These are phyloP conservation scores for Hyaena hyaena DNA, from an alignment of 2,113 vertebrate species.

Conservation along the genomic window DNA sequence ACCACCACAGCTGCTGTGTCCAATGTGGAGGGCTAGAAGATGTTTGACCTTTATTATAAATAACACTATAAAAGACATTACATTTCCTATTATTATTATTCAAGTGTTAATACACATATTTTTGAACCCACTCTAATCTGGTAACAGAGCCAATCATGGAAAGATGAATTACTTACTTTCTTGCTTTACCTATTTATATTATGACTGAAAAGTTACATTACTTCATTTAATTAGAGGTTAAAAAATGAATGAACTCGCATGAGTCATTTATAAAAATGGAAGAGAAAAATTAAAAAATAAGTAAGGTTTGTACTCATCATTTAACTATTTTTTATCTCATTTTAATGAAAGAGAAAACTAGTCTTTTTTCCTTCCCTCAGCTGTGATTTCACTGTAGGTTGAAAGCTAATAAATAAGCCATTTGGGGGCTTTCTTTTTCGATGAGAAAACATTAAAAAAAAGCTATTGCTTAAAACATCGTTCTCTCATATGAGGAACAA, in stretches of 20 bases:
- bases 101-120: not conserved
- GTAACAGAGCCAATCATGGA: not conserved
- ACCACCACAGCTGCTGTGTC: not conserved
- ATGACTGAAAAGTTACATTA: not conserved
- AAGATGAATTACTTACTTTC: conserved; percentile 33
- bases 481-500: conserved; percentile 32
- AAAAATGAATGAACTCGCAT: not conserved
- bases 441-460: not conserved
- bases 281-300: not conserved
- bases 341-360: conserved; percentile 49
- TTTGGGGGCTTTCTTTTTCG: conserved; percentile 41
- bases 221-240: conserved; percentile 41
- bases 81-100: not conserved
- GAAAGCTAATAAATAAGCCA: conserved; percentile 49
- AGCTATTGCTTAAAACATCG: conserved; percentile 38
- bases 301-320: not conserved
- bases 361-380: not conserved
- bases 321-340: conserved; percentile 48
- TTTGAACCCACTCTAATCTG: not conserved
- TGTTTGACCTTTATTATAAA: not conserved
- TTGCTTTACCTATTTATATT: conserved; percentile 39
- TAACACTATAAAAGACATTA: not conserved
- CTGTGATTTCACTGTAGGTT: conserved; percentile 51
- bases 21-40: not conserved
- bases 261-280: conserved; percentile 39